Conservation (phyloP, 2,888 invertebrate species). For the Prenolepis imparis region DNA sequence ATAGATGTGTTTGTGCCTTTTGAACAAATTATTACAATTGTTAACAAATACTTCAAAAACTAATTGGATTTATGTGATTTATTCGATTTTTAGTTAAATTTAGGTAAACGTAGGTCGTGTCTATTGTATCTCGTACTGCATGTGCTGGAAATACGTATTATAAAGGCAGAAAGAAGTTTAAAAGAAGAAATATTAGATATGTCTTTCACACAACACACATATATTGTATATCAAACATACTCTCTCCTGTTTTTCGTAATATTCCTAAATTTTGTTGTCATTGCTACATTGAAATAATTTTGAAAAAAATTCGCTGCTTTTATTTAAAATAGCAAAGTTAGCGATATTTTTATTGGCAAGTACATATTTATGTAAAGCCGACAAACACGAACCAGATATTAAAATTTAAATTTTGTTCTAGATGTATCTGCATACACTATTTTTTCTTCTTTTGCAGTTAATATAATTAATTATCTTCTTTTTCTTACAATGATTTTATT, state of each 20-base stretch:
- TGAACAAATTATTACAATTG: slow-evolving; percentile 3
- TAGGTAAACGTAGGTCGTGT: not conserved
- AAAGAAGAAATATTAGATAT: slow-evolving; percentile 23
- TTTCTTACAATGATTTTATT: not conserved
- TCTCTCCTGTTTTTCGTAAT: not conserved
- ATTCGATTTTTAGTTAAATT: not conserved
- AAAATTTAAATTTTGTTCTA: not conserved
- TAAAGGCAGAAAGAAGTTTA: not conserved
- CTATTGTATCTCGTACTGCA: not conserved
- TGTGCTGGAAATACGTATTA: not conserved
- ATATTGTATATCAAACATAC: slow-evolving; percentile 2
- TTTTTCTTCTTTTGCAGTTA: not conserved
- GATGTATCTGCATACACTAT: not conserved
- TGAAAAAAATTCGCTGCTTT: not conserved
- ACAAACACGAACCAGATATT: not conserved
- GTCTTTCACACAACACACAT: not conserved
- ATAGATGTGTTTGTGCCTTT: not conserved
- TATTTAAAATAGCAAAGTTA: not conserved
- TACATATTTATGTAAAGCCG: not conserved
- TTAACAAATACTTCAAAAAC: slow-evolving; percentile 12
- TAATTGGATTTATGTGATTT: not conserved
- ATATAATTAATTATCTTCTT: not conserved
- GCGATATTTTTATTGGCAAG: slow-evolving; percentile 1
- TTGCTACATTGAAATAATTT: not conserved
- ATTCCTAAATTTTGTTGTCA: slow-evolving; percentile 7